Conservation (phyloP, 2,888 invertebrate genomes). For the Parochlus steinenii region DNA sequence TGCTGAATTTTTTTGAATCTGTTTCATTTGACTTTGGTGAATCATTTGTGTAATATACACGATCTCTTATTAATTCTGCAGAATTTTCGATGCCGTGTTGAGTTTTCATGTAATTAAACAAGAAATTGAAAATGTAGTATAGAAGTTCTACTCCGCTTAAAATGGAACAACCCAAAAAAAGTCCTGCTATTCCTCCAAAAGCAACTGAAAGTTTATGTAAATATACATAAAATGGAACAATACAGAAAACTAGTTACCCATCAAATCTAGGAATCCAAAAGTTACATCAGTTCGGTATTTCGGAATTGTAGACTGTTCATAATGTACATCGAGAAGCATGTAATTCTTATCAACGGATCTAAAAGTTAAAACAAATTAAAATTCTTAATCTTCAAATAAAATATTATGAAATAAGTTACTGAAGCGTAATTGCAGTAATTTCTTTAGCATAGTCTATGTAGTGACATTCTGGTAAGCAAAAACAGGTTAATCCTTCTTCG, state of each 20-base stretch:
- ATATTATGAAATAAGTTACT: not conserved
- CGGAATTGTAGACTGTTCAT: constrained; percentile 28
- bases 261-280: constrained; percentile 31
- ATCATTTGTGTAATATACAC: no score
- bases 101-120: not conserved
- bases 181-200: constrained; percentile 32
- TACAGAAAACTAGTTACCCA: constrained; percentile 24
- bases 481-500: constrained; percentile 24
- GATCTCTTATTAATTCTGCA: no score
- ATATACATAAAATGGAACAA: constrained; percentile 3
- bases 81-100: no score
- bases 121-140: constrained; percentile 21
- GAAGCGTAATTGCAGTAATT: constrained; percentile 13
- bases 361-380: not conserved
- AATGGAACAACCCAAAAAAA: constrained; percentile 32
- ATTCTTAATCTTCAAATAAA: not conserved
- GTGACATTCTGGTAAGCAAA: constrained; percentile 24
- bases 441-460: constrained; percentile 19
- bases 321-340: constrained; percentile 30
- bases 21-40: no score
- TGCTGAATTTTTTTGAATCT: no score
- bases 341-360: constrained; percentile 7
- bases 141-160: constrained; percentile 31
- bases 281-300: constrained; percentile 32
- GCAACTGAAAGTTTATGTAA: constrained; percentile 23